Base-by-base conservation (phyloP, 2,113 vertebrate species). In the Poeciliopsis retropinna region DNA sequence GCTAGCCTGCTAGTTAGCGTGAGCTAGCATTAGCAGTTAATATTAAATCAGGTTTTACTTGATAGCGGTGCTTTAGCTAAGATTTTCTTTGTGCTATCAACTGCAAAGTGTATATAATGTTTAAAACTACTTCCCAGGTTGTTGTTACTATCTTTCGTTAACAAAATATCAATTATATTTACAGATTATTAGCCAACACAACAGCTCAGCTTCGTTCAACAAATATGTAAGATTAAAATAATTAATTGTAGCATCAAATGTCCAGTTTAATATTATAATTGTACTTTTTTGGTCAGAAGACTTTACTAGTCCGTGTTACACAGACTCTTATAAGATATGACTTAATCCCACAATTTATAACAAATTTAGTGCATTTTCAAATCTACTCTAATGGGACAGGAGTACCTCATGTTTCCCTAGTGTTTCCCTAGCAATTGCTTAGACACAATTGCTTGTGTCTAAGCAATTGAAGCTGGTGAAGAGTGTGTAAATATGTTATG, bases 1-100 rank as follows among this genome's bases (percentile, higher is more conserved):
- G 44, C 62, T 66, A 62, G 82, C 65, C 41, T 70, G 76, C 76
- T 75, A 67, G 51, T 68, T 88, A 89, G 79, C 80, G 13, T 28
- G 34, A 73, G 78, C 72, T 74, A 64, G 70, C 31, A 63, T 63
- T 11, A 70, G 39, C 65, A 63, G 37, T 31, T 0, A 28, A 2
- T 12, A 25, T 41, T 25, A 32, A 27, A 31, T 7, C 13, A 3
- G 0, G 44, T 82, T 41, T 37, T 39, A 17, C n/a, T 1, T 28
- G 15, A 57, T 57, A 57, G 51, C 44, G 44, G 22, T 10, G 22
- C 17, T 54, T 54, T 54, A 54, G 15, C 5, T 22, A n/a, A 6
- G 4, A 19, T 47, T 47, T 15, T 47, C 4, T 17, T 19, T 47
- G 17, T 11, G 9, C 2, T 25, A n/a, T 57, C 25, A 25, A n/a